Percentiles rank a stretch among this genome's conserved stretches.
Conservation (phyloP, 2,113 vertebrate genomes). For the Alectura lathami region DNA sequence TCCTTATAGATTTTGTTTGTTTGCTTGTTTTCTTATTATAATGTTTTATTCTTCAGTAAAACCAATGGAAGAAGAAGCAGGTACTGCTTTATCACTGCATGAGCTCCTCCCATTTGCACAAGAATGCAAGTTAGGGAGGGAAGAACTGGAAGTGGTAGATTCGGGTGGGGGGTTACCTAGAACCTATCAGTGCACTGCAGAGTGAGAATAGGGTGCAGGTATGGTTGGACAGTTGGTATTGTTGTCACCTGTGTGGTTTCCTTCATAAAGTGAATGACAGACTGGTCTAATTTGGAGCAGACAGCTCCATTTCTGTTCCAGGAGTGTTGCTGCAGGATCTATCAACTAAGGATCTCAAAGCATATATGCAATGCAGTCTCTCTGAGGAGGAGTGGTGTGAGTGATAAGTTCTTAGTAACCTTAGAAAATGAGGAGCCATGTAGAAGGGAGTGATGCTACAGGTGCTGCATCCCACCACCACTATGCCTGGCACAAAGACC, state of each 20-base stretch:
- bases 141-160: background rate
- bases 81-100: background rate
- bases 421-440: background rate
- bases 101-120: background rate
- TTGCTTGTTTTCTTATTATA: background rate
- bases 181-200: background rate
- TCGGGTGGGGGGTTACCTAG: background rate
- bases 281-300: background rate
- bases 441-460: background rate
- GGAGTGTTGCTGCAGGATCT: background rate
- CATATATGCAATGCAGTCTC: background rate
- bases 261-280: background rate
- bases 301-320: background rate
- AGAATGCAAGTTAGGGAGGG: background rate
- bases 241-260: background rate
- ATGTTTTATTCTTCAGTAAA: background rate
- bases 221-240: background rate
- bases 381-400: background rate
- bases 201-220: background rate
- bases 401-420: background rate
- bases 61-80: background rate
- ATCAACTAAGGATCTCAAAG: background rate
- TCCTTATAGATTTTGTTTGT: background rate
- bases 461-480: background rate
- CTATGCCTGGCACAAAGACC: background rate